Percentiles rank a stretch among this genome's conserved stretches.
Conservation (phyloP, 1,140 invertebrate genomes). For the Gryon sp. region DNA sequence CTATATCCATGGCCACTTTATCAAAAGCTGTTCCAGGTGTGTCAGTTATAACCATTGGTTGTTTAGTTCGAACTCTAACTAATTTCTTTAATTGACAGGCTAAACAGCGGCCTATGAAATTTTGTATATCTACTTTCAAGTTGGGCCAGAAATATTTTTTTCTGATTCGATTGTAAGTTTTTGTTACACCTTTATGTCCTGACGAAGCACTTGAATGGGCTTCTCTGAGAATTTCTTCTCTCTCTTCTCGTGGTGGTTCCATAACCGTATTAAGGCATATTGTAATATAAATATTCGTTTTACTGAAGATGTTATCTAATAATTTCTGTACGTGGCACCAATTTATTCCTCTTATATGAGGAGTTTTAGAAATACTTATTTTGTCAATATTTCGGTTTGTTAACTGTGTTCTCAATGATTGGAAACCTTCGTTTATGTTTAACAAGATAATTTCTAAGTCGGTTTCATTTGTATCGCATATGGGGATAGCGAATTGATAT, state of each 20-base stretch:
- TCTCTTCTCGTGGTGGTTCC: neutral
- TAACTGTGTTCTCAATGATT: slow-evolving; percentile 1
- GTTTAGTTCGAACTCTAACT: too few species aligned
- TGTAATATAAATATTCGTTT: too few species aligned
- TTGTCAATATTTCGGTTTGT: neutral
- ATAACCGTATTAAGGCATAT: neutral
- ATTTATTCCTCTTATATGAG: neutral
- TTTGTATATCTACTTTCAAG: neutral
- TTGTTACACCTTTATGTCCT: neutral
- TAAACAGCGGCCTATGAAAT: too few species aligned
- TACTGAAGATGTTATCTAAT: neutral
- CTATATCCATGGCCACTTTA: slow-evolving; percentile 8
- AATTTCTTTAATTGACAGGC: too few species aligned
- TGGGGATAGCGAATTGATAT: neutral
- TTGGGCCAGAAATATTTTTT: neutral
- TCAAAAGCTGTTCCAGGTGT: too few species aligned
- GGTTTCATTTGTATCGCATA: neutral
- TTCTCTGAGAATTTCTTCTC: neutral
- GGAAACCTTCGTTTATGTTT: neutral
- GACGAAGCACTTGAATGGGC: neutral
- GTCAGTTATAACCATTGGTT: too few species aligned
- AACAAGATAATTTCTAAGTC: neutral
- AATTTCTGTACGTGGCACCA: neutral
- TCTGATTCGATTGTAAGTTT: too few species aligned
- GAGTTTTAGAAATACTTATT: neutral